phyloP scores from a whole-genome alignment of 2,888 invertebrate species.

The Lasioglossum figueresi region DNA sequence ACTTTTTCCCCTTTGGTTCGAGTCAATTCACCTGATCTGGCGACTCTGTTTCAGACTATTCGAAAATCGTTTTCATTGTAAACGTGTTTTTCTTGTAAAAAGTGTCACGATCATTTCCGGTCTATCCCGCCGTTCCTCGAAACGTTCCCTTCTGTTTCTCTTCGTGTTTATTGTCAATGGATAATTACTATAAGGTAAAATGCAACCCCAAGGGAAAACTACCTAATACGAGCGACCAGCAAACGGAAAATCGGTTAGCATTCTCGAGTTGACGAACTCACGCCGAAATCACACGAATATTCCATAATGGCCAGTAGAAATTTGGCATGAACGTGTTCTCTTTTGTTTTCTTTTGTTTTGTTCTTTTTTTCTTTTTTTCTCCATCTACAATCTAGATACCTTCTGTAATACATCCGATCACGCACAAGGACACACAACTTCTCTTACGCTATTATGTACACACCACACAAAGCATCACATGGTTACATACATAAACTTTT shows the following conservation, averaged over 20 bases:
- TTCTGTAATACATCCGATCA: slow-evolving; percentile 54
- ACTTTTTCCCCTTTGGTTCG: no score
- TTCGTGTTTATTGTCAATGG: slow-evolving; percentile 47
- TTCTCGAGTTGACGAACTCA: slow-evolving; percentile 37
- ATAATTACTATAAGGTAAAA: slow-evolving; percentile 37
- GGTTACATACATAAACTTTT: slow-evolving; percentile 71
- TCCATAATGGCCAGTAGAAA: slow-evolving; percentile 46
- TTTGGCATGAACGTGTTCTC: slow-evolving; percentile 51
- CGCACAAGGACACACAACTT: slow-evolving; percentile 56
- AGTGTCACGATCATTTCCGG: not conserved
- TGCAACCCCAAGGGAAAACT: not conserved
- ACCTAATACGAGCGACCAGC: not conserved
- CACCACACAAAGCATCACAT: slow-evolving; percentile 74
- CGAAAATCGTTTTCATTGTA: not conserved
- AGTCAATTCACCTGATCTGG: no score
- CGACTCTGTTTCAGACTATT: not conserved
- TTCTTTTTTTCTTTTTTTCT: not conserved
- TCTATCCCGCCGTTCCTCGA: not conserved
- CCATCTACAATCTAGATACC: slow-evolving; percentile 55
- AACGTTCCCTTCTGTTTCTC: not conserved
- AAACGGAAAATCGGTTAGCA: slow-evolving; percentile 32
- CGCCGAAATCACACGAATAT: slow-evolving; percentile 48
- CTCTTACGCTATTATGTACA: slow-evolving; percentile 67
- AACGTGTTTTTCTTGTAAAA: not conserved
- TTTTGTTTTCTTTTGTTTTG: not conserved